Evolutionary conservation across 2,797 vertebrate genomes (phyloP).

Genomic region (Gallinago solitaria): DNA sequence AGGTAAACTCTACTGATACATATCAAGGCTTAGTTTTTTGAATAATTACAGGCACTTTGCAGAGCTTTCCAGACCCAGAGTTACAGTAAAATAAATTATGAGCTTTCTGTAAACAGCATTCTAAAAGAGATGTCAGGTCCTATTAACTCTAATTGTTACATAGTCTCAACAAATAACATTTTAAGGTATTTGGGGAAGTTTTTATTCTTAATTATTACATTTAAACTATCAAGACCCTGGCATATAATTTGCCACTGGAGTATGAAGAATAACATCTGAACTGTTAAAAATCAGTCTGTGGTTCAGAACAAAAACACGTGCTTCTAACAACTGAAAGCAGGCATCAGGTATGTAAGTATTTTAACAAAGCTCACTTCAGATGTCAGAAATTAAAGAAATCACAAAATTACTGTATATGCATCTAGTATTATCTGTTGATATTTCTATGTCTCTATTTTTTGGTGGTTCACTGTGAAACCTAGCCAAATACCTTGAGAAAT

Average conservation of each 20-base stretch:
- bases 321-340: neutral
- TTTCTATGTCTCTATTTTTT: neutral
- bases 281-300: neutral
- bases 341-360: neutral
- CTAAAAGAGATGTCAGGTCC: neutral
- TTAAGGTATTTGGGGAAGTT: neutral
- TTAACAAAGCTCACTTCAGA: neutral
- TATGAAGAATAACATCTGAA: neutral
- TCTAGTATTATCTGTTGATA: neutral
- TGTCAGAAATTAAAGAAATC: neutral
- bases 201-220: neutral
- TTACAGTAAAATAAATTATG: neutral
- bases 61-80: neutral
- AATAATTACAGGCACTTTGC: neutral
- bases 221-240: neutral
- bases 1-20: neutral
- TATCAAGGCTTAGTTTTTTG: accelerated
- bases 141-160: neutral
- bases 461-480: neutral
- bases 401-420: neutral
- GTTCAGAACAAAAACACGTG: neutral
- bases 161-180: neutral
- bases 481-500: neutral
- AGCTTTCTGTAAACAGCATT: neutral
- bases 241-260: neutral